Evolutionary conservation across 2,797 vertebrate genomes (phyloP).

Genomic region (Sebastolobus altivelis): DNA sequence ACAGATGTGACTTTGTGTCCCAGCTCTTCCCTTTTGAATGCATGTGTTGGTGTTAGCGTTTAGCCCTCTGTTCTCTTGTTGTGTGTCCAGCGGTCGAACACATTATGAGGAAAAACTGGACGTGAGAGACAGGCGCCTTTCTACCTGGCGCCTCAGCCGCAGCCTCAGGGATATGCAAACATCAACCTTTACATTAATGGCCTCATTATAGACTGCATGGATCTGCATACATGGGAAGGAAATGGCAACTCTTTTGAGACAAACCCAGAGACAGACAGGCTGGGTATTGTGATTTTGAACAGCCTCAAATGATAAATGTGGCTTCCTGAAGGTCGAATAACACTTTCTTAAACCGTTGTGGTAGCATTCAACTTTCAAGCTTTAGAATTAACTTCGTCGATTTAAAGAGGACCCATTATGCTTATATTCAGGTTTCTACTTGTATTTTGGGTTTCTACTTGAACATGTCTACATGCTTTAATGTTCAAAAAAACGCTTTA

Average conservation of each 20-base stretch:
- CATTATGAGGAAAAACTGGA: conserved; percentile 9
- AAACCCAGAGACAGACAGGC: neutral
- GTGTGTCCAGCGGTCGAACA: neutral
- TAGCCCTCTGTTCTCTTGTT: neutral
- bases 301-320: neutral
- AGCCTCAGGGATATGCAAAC: conserved; percentile 51
- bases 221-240: conserved; percentile 32
- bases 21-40: neutral
- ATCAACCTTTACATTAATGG: conserved; percentile 59
- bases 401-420: too few relatives aligned
- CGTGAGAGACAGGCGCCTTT: conserved; percentile 16
- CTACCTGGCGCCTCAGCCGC: conserved; percentile 13
- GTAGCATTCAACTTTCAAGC: neutral
- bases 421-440: too few relatives aligned
- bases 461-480: too few relatives aligned
- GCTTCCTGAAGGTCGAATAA: neutral
- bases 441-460: accelerated
- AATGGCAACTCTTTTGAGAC: conserved; percentile 30
- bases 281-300: neutral
- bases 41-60: conserved; percentile 1
- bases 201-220: conserved; percentile 1
- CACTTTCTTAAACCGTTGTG: neutral
- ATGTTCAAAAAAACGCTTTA: too few relatives aligned
- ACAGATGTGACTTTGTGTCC: neutral
- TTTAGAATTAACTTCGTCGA: neutral